Percentiles rank a stretch among this genome's conserved stretches.
Evolutionary conservation across 2,113 vertebrate genomes (phyloP).

Genomic region (Lepus americanus): DNA sequence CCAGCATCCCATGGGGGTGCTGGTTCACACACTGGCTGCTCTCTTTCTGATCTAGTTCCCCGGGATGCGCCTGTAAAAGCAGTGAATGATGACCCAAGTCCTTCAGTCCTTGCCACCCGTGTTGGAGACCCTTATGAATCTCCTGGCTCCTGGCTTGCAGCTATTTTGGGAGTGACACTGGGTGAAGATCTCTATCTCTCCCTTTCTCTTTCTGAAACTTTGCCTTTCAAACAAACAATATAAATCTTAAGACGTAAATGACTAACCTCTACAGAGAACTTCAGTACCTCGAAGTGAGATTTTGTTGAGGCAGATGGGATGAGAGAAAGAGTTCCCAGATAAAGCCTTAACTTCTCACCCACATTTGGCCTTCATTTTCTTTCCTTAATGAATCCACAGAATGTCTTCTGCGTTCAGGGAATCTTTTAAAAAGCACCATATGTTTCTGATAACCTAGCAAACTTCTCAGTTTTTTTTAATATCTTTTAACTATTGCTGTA

Average conservation of each 20-base stretch:
- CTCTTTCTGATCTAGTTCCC: no score
- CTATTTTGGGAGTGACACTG: no score
- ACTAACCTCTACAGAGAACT: neutral
- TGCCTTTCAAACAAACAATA: no score
- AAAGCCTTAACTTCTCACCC: constrained; percentile 28
- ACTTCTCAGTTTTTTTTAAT: neutral
- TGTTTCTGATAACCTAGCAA: constrained; percentile 43
- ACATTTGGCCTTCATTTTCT: constrained; percentile 1
- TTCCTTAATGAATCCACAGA: constrained; percentile 23
- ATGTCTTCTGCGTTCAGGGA: neutral
- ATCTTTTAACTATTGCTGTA: neutral
- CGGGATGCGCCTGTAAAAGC: no score
- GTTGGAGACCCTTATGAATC: no score
- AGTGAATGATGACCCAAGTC: no score
- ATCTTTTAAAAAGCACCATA: constrained; percentile 46
- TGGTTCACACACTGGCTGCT: no score
- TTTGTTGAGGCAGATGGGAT: constrained; percentile 1
- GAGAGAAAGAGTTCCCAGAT: neutral
- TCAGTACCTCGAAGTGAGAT: neutral
- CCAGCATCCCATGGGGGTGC: no score
- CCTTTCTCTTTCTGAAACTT: no score
- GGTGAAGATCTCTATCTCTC: no score
- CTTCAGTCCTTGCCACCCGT: no score
- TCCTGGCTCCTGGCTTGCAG: no score
- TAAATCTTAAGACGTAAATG: neutral